Evolutionary conservation across 2,113 vertebrate genomes (phyloP).

Genomic region (Marmota monax): DNA sequence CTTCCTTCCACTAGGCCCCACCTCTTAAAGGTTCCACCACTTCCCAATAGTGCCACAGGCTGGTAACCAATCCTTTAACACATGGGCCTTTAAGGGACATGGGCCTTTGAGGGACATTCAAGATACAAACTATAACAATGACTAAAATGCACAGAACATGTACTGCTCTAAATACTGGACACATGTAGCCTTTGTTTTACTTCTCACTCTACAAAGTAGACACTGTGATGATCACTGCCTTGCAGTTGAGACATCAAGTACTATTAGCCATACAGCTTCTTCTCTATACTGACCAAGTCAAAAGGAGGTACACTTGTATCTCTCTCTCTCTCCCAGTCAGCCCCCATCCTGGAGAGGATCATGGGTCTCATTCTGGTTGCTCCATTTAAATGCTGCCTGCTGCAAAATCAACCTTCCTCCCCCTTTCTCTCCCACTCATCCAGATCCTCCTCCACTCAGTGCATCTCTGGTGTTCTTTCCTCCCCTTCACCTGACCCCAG

Average conservation of each 20-base stretch:
- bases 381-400: background rate
- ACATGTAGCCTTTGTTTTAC: background rate
- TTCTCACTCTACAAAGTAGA: background rate
- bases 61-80: background rate
- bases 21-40: background rate
- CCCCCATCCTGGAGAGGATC: background rate
- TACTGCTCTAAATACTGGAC: background rate
- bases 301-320: background rate
- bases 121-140: background rate
- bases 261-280: rapidly evolving
- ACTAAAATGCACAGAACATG: background rate
- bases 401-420: background rate
- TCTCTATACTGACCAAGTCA: background rate
- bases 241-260: background rate
- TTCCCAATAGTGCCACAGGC: background rate
- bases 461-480: background rate
- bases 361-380: background rate
- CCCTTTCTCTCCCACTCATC: background rate
- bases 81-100: background rate
- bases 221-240: background rate
- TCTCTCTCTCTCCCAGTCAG: too few species aligned
- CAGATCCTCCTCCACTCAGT: background rate
- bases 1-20: background rate
- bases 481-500: background rate
- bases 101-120: background rate